Conservation (phyloP, 2,888 invertebrate genomes). For the Eristalis arbustorum region DNA sequence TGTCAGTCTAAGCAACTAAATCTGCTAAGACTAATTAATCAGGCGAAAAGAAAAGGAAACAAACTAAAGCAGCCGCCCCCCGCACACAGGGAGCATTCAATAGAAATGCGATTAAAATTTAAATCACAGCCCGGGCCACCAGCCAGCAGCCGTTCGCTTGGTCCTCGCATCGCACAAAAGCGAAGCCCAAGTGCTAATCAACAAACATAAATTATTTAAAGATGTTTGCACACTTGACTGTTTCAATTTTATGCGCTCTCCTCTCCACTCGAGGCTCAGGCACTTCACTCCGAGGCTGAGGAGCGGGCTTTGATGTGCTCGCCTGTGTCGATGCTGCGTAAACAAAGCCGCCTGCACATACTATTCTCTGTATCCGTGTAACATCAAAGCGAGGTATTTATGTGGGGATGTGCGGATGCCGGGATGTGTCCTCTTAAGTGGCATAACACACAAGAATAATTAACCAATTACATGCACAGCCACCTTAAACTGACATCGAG, state of each 20-base stretch:
- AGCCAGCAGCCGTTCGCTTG: constrained; percentile 17
- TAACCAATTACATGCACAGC: constrained; percentile 65
- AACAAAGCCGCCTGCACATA: background rate
- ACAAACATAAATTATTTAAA: constrained; percentile 61
- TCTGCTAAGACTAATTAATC: too few species aligned
- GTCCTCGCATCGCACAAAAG: background rate
- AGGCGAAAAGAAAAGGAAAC: too few species aligned
- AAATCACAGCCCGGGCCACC: background rate
- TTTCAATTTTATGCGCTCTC: constrained; percentile 37
- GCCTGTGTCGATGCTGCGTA: background rate
- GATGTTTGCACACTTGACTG: constrained; percentile 52
- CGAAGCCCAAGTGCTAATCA: constrained; percentile 58
- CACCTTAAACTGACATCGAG: constrained; percentile 53
- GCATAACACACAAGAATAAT: constrained; percentile 45
- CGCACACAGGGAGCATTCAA: background rate
- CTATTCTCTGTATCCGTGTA: constrained; percentile 1
- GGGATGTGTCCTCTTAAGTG: constrained; percentile 26
- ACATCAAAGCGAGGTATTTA: constrained; percentile 53
- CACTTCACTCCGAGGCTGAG: background rate
- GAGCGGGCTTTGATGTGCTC: constrained; percentile 39
- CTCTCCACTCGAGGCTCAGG: background rate
- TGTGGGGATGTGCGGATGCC: background rate
- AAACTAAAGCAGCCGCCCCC: background rate
- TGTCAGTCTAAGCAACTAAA: too few species aligned
- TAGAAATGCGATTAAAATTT: background rate